Conservation (phyloP, 2,113 vertebrate genomes). For the Melanocharis versteri region DNA sequence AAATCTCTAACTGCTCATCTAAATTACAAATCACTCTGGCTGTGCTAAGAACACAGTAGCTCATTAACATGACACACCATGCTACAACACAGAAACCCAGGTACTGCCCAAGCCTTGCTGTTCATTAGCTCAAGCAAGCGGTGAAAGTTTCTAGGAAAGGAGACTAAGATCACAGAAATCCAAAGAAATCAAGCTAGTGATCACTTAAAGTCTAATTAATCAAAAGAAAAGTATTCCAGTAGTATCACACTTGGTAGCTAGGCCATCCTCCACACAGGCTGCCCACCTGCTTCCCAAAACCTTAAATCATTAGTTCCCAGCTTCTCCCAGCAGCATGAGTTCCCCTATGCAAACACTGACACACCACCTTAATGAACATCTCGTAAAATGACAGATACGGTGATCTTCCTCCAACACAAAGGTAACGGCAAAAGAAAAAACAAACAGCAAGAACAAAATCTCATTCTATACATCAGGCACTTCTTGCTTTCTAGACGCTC, state of each 20-base stretch:
- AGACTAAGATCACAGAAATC: neutral
- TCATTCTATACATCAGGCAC: neutral
- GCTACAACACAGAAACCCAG: neutral
- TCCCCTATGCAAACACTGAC: neutral
- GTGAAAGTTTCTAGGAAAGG: neutral
- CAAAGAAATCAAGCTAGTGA: neutral
- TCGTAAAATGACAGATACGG: neutral
- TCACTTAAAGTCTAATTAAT: neutral
- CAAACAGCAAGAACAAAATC: neutral
- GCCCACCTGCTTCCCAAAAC: neutral
- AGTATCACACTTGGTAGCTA: neutral
- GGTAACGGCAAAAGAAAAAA: accelerated
- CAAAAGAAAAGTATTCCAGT: neutral
- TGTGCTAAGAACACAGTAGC: neutral
- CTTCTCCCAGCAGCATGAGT: neutral
- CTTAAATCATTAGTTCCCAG: neutral
- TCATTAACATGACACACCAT: neutral
- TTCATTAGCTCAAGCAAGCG: neutral
- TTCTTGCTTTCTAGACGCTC: neutral
- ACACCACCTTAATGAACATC: neutral
- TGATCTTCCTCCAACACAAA: neutral
- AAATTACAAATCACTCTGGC: accelerated
- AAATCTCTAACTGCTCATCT: accelerated
- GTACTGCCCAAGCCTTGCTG: neutral
- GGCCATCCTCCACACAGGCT: neutral